Base-by-base conservation (phyloP, 2,888 invertebrate genomes). In the Phoenoteleia sp. region DNA sequence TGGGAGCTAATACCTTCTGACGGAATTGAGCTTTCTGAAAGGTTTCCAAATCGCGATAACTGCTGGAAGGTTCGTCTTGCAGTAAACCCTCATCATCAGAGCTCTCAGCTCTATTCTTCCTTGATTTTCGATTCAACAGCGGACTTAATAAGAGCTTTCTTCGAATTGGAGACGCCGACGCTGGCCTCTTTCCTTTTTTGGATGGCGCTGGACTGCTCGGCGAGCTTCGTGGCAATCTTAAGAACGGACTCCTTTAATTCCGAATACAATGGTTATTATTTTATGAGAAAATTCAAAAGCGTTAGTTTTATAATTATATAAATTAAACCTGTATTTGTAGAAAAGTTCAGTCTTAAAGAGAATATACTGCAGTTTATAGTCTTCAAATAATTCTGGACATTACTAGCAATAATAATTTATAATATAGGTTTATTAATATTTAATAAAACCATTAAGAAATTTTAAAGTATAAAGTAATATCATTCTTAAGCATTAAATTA, bases 11-110 rank as follows among this genome's bases (percentile, higher is more conserved):
- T 75, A 98, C 98, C 96, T 98, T 98, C 94, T 98, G 98, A 87
- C 98, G 95, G 36, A 98, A 95, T 92, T 98, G 98, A 13, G 98
- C 97, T 93, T 98, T 98, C 94, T 98, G 98, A 93, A 98, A 98
- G 87, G 97, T 98, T 94, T 98, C 98, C 88, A 98, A 95, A 93
- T 98, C 97, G 82, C 96, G 95, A 92, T 97, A 98, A 94, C 97
- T 97, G 89, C 96, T 96, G 86, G 94, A 94, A 23, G 94, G 94
- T 19, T 94, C 93, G 85, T 95, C 94, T 27, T 94, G 94, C 13
- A 94, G 91, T 39, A 94, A 94, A 27, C 95, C 95, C 92, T 98
- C 98, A 90, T 98, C 98, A 92, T 98, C 98, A 0, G 97, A 97
- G 91, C 97, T 97, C 92, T 97, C 97, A 75, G 96, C 96, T 89